These are phyloP conservation scores for Cephus rjabovi DNA, from an alignment of 2,888 invertebrate species.

Conservation along the genomic window DNA sequence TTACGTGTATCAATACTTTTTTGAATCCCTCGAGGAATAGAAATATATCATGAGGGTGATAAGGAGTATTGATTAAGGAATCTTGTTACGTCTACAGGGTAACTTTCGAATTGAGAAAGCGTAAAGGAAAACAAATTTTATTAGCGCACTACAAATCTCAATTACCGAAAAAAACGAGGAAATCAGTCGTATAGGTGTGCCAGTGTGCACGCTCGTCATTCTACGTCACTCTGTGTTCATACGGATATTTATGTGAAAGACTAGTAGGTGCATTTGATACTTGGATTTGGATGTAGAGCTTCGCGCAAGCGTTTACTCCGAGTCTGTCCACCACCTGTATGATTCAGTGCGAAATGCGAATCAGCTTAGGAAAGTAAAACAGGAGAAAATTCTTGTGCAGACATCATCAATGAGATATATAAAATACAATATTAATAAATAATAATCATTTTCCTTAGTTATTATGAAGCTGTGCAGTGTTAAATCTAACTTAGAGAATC, in stretches of 20 bases:
- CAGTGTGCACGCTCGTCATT: not conserved
- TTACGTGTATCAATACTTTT: not conserved
- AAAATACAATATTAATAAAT: not conserved
- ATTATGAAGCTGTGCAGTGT: not conserved
- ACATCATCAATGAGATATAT: not conserved
- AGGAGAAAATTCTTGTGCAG: not conserved
- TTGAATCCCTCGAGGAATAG: not conserved
- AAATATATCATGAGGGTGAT: not conserved
- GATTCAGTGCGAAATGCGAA: conserved; percentile 18
- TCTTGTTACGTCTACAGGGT: not conserved
- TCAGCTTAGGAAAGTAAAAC: conserved; percentile 6
- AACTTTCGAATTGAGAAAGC: not conserved
- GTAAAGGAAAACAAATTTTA: not conserved
- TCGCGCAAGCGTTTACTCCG: conserved; percentile 16
- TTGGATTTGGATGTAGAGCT: not conserved
- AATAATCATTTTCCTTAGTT: not conserved
- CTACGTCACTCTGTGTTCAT: not conserved
- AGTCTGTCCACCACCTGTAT: conserved; percentile 13
- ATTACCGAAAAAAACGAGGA: not conserved
- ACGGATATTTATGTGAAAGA: not conserved
- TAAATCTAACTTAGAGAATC: not conserved
- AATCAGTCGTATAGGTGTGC: not conserved
- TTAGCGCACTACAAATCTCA: not conserved
- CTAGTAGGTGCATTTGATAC: not conserved
- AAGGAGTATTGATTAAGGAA: not conserved